These are phyloP conservation scores for Lottia gigantea DNA, from an alignment of 2,888 invertebrate genomes.

Conservation along the genomic window DNA sequence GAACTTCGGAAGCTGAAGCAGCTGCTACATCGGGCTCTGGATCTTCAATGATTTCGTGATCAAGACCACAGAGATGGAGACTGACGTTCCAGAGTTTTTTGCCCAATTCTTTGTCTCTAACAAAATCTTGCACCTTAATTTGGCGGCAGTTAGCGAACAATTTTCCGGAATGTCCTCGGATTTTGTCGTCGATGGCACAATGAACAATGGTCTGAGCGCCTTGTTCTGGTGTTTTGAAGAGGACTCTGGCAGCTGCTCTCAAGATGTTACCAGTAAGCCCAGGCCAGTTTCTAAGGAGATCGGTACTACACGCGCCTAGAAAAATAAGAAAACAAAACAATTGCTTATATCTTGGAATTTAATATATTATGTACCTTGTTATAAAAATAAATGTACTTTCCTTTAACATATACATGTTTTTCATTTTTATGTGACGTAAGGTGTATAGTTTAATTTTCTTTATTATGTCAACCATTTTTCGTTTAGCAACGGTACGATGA, in stretches of 20 bases:
- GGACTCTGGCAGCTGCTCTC: slow-evolving; percentile 44
- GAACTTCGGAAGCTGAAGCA: slow-evolving; percentile 15
- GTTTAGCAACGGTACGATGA: too few relatives aligned
- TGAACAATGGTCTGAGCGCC: slow-evolving; percentile 60
- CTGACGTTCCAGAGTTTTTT: slow-evolving; percentile 51
- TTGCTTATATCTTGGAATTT: too few relatives aligned
- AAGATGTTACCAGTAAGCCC: slow-evolving; percentile 53
- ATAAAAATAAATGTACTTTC: not conserved
- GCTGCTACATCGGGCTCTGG: slow-evolving; percentile 26
- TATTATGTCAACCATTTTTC: too few relatives aligned
- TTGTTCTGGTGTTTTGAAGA: slow-evolving; percentile 60
- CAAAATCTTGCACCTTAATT: slow-evolving; percentile 33
- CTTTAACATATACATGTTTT: not conserved
- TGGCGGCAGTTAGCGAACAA: slow-evolving; percentile 49
- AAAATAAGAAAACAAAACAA: slow-evolving; percentile 9
- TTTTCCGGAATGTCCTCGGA: slow-evolving; percentile 51
- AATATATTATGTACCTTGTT: not conserved
- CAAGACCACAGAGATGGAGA: slow-evolving; percentile 49
- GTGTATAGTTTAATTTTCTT: too few relatives aligned
- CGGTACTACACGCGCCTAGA: slow-evolving; percentile 53
- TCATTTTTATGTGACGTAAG: too few relatives aligned
- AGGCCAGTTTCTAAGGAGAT: slow-evolving; percentile 55
- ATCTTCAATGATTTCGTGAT: slow-evolving; percentile 27
- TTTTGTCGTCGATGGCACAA: slow-evolving; percentile 54
- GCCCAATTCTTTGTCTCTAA: slow-evolving; percentile 40